Base-by-base conservation (phyloP, 1,140 invertebrate species). In the Heliconius himera region DNA sequence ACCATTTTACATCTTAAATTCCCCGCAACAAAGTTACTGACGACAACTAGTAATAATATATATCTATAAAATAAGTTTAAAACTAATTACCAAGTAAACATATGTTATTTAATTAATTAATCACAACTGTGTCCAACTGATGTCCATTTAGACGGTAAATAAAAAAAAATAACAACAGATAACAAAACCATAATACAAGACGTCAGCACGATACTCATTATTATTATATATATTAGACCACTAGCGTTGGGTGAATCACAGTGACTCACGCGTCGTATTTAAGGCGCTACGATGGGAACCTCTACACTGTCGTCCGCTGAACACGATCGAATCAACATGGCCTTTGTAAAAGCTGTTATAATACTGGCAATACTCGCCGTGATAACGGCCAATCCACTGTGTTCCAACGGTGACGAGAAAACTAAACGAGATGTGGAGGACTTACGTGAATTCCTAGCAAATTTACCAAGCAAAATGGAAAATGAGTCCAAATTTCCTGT, bases 381-480 rank as follows among this genome's bases (percentile, higher is more conserved):
- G 26, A 22, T 79, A 4, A 1, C 33, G 8, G 78, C 78, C 0
- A 78, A 83, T 11, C 83, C 85, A 1, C 8, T 46, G 6, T 90
- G 87, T 77, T 56, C 73, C 8, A 88, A 87, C 41, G 26, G 29
- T 9, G 79, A 85, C 2, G 78, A 84, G 1, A 38, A 73, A 36
- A 79, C 60, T 1, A 33, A 74, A 0, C 4, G 77, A 3, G 83
- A 89, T 5, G 29, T 78, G 3, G 54, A 82, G 4, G 80, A 82
- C 0, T 38, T 89, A 0, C 84, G 82, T 54, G 70, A 84, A 1
- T 89, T 88, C 22, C 72, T 89, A 8, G 79, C 81, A 13, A 56
- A 81, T 33, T 8, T 88, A 8, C 82, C 85, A 2, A 41, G 51
- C 0, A 73, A 80, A n/a, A 22, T 74, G 0, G 29, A 78, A 8